These are phyloP conservation scores for Mirza zaza DNA, from an alignment of 2,113 vertebrate species.

Conservation along the genomic window DNA sequence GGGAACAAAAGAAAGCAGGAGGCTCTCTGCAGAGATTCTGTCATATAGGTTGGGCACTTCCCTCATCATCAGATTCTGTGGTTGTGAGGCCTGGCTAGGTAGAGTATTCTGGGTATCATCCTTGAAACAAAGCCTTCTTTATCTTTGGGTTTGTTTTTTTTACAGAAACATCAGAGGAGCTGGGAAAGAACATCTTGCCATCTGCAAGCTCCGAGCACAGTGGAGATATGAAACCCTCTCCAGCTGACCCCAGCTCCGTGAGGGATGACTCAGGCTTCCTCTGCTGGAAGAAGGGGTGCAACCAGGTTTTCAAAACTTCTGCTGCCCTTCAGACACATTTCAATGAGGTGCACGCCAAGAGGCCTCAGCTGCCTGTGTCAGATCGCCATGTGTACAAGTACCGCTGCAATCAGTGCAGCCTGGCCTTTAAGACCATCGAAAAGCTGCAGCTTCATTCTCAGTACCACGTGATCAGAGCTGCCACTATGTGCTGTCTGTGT, in stretches of 20 bases:
- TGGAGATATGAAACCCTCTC: constrained; percentile 86
- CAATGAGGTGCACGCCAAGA: constrained; percentile 96
- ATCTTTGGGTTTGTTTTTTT: constrained; percentile 61
- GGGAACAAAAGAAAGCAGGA: background rate
- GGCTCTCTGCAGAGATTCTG: background rate
- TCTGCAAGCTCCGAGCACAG: constrained; percentile 85
- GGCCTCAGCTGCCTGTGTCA: constrained; percentile 96
- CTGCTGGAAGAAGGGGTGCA: constrained; percentile 99
- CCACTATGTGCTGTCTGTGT: constrained; percentile 99
- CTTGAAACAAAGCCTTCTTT: constrained; percentile 57
- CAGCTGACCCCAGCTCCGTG: constrained; percentile 86
- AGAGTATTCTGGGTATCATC: background rate
- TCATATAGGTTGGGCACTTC: background rate
- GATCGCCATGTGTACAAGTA: constrained; percentile 99
- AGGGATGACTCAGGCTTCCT: constrained; percentile 95
- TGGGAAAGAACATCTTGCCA: constrained; percentile 88
- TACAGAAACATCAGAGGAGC: constrained; percentile 90
- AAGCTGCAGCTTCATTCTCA: constrained; percentile 98
- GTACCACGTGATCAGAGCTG: constrained; percentile 97
- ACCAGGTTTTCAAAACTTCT: constrained; percentile 97
- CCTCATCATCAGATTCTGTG: background rate
- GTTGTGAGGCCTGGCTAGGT: background rate
- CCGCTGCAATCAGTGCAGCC: constrained; percentile 97
- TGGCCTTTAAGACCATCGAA: constrained; percentile 98
- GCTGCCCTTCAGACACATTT: constrained; percentile 97